Evolutionary conservation across 2,113 vertebrate species (phyloP).

Genomic region (Crocuta crocuta): DNA sequence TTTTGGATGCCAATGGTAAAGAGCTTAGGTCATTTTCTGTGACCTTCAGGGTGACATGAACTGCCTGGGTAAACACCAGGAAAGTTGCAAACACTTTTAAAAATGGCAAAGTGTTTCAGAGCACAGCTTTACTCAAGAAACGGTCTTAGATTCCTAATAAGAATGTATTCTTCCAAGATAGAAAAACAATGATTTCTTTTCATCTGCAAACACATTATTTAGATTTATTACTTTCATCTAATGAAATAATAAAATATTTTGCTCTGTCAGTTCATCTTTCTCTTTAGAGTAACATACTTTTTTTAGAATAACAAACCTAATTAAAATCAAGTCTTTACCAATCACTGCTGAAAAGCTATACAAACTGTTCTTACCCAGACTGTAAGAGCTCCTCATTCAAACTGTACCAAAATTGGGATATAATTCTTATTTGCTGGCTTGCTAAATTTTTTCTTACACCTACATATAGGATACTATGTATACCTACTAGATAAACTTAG

Average conservation of each 20-base stretch:
- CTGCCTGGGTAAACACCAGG: slow-evolving; percentile 72
- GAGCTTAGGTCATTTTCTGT: slow-evolving; percentile 87
- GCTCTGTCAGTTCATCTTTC: background rate
- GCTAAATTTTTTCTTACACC: slow-evolving; percentile 33
- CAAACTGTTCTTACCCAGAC: background rate
- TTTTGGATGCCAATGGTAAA: slow-evolving; percentile 80
- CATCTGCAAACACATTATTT: slow-evolving; percentile 36
- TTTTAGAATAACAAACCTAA: background rate
- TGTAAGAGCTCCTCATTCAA: background rate
- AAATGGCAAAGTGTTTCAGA: slow-evolving; percentile 30
- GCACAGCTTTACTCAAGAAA: slow-evolving; percentile 58
- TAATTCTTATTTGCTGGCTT: slow-evolving; percentile 7
- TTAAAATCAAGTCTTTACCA: slow-evolving; percentile 44
- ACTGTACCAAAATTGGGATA: background rate
- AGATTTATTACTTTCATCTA: slow-evolving; percentile 41
- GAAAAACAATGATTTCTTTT: slow-evolving; percentile 35
- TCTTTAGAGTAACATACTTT: slow-evolving; percentile 10
- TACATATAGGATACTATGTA: background rate
- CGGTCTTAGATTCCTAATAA: slow-evolving; percentile 34
- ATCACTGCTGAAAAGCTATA: slow-evolving; percentile 43
- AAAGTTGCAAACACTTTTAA: slow-evolving; percentile 70
- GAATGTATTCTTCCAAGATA: slow-evolving; percentile 6
- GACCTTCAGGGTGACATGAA: slow-evolving; percentile 79
- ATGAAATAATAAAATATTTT: slow-evolving; percentile 59
- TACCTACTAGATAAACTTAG: background rate